These are phyloP conservation scores for Lathronympha strigana DNA, from an alignment of 2,888 invertebrate species.

Conservation along the genomic window DNA sequence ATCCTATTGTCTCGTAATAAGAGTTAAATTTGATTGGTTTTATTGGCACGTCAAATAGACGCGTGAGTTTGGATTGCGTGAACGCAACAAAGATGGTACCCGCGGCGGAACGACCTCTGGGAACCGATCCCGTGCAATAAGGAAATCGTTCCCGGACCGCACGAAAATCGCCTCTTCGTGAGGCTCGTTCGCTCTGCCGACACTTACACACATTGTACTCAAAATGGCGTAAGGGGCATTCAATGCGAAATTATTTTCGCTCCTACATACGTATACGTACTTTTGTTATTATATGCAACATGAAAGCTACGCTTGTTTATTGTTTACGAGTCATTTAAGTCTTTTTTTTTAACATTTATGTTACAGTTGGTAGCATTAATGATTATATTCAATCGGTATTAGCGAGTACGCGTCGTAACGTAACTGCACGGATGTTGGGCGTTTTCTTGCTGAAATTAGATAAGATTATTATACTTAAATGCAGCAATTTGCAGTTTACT, in stretches of 20 bases:
- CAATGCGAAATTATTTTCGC: background rate
- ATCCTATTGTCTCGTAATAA: constrained; percentile 13
- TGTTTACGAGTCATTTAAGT: constrained; percentile 18
- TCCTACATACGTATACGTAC: background rate
- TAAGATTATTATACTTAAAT: constrained; percentile 30
- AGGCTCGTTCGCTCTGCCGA: constrained; percentile 50
- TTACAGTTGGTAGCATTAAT: constrained; percentile 58
- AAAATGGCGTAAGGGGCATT: constrained; percentile 36
- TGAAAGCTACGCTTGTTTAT: background rate
- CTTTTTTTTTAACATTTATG: constrained; percentile 44
- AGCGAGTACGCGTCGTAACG: constrained; percentile 46
- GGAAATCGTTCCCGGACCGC: constrained; percentile 72
- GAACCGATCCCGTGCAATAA: constrained; percentile 74
- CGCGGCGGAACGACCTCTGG: constrained; percentile 62
- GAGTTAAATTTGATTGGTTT: constrained; percentile 17
- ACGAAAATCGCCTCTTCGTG: constrained; percentile 76
- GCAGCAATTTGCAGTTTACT: constrained; percentile 32
- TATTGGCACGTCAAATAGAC: constrained; percentile 9
- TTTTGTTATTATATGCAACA: background rate
- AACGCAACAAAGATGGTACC: constrained; percentile 64
- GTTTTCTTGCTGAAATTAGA: constrained; percentile 34
- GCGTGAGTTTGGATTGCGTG: constrained; percentile 52
- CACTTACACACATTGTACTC: constrained; percentile 27
- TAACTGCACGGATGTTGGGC: constrained; percentile 38
- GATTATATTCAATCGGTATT: constrained; percentile 62